Conservation (phyloP, 2,113 vertebrate genomes). For the Nerophis lumbriciformis region DNA sequence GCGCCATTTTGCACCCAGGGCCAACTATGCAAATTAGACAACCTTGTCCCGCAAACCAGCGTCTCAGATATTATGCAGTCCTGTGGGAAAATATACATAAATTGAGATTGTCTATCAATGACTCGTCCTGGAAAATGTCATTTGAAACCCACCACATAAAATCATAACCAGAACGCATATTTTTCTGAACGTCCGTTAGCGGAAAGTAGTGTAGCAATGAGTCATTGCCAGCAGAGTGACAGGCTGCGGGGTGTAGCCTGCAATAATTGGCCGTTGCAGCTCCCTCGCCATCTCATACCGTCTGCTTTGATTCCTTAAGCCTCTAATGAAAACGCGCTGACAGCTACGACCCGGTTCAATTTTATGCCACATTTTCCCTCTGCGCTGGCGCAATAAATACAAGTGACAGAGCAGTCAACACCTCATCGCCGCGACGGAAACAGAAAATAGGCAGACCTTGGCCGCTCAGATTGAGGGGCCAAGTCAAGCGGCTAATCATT, state of each 20-base stretch:
- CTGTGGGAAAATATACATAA: too few relatives aligned
- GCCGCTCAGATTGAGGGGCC: slow-evolving; percentile 31
- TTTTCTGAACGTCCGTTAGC: slow-evolving; percentile 27
- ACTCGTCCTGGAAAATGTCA: not conserved
- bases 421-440: slow-evolving; percentile 21
- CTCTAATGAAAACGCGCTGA: slow-evolving; percentile 62
- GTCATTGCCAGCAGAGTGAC: slow-evolving; percentile 49
- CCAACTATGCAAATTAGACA: too few relatives aligned
- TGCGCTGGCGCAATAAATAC: slow-evolving; percentile 45
- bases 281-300: slow-evolving; percentile 38
- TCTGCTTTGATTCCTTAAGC: slow-evolving; percentile 59
- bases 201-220: slow-evolving; percentile 38
- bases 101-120: not conserved
- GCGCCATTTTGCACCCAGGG: too few relatives aligned
- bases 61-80: too few relatives aligned
- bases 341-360: slow-evolving; percentile 55
- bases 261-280: slow-evolving; percentile 43
- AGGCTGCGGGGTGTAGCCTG: slow-evolving; percentile 41
- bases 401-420: slow-evolving; percentile 48
- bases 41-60: too few relatives aligned
- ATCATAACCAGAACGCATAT: slow-evolving; percentile 1
- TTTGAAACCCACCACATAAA: slow-evolving; percentile 1
- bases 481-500: slow-evolving; percentile 54
- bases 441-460: slow-evolving; percentile 34
- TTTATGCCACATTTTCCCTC: slow-evolving; percentile 45